Conservation (phyloP, 2,113 vertebrate species). For the Tiliqua scincoides region DNA sequence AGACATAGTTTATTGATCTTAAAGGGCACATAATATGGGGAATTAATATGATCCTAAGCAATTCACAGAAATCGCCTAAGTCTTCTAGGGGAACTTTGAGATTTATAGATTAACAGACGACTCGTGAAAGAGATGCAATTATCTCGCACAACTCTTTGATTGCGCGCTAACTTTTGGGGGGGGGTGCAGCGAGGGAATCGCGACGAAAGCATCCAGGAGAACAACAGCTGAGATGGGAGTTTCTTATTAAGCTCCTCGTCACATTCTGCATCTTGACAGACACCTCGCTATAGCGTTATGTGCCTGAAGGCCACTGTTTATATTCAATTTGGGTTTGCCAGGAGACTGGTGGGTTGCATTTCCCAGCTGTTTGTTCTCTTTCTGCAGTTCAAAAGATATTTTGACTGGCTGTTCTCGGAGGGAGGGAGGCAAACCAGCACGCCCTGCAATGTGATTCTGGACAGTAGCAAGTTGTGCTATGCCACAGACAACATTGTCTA, state of each 20-base stretch:
- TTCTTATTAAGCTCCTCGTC: constrained; percentile 6
- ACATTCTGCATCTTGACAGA: not conserved
- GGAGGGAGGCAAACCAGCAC: not conserved
- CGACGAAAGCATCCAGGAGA: constrained; percentile 24
- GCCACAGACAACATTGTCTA: not conserved
- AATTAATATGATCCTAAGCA: constrained; percentile 1
- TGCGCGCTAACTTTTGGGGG: not conserved
- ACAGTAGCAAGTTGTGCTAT: not conserved
- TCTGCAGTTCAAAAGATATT: constrained; percentile 35
- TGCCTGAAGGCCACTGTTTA: constrained; percentile 32
- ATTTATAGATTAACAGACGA: not conserved
- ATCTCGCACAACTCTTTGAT: not conserved
- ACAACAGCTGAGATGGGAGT: constrained; percentile 16
- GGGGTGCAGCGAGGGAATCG: not conserved
- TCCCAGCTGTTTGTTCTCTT: constrained; percentile 54
- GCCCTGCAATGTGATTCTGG: constrained; percentile 4
- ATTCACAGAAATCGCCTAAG: not conserved
- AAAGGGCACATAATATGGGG: not conserved
- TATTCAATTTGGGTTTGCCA: constrained; percentile 50
- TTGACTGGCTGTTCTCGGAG: constrained; percentile 23
- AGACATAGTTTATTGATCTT: constrained; percentile 5
- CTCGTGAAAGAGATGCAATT: not conserved
- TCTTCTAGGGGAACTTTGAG: constrained; percentile 13
- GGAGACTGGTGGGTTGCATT: constrained; percentile 5
- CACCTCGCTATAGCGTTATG: not conserved